Evolutionary conservation across 2,113 vertebrate species (phyloP).

Genomic region (Lonchura striata): DNA sequence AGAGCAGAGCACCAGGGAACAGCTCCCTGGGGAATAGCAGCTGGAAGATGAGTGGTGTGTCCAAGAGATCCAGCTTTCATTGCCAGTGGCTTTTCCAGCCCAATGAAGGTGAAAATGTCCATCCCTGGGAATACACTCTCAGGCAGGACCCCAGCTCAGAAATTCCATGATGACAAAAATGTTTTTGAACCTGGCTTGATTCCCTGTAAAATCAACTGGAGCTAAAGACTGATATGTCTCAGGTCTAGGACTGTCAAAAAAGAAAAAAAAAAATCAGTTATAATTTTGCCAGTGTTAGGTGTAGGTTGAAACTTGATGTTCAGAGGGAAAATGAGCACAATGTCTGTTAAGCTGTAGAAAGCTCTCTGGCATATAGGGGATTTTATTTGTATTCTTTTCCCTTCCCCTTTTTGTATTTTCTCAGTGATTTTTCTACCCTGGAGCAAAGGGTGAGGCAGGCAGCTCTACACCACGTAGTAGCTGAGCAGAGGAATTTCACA

Average conservation of each 20-base stretch:
- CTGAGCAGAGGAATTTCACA: constrained; percentile 15
- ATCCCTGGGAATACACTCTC: neutral
- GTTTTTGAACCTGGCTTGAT: neutral
- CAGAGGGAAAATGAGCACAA: neutral
- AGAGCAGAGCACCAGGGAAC: neutral
- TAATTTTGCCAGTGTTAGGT: neutral
- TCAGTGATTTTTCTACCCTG: neutral
- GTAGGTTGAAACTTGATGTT: neutral
- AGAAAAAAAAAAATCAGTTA: neutral
- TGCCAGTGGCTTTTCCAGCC: neutral
- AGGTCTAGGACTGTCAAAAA: neutral
- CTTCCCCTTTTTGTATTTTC: neutral
- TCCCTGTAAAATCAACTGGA: neutral
- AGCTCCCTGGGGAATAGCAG: neutral
- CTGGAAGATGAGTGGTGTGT: neutral
- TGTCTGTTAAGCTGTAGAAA: neutral
- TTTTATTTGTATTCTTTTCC: neutral
- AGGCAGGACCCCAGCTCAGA: neutral
- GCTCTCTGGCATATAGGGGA: neutral
- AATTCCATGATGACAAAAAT: neutral
- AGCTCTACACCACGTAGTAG: neutral
- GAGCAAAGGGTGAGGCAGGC: neutral
- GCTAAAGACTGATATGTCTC: neutral
- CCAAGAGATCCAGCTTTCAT: neutral
- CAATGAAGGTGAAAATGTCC: fast-evolving